Evolutionary conservation across 2,113 vertebrate genomes (phyloP), one percentile per base, ranked within the genome.

Genomic region (Ibidorhyncha struthersii): DNA sequence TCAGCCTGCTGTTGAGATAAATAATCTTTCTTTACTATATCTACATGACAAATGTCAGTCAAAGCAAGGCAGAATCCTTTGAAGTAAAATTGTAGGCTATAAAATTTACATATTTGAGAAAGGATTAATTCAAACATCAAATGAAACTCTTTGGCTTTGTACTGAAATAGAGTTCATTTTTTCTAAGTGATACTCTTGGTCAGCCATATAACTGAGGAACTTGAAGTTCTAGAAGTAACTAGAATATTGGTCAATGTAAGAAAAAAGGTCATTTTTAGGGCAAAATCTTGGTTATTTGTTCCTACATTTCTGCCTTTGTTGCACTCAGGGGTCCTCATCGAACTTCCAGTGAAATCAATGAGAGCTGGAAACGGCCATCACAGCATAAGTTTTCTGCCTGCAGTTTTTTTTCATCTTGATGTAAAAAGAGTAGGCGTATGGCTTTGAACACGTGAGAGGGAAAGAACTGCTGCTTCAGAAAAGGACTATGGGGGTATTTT

Each of bases 21-120:
- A 94, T 84, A 87, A 85, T 82, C 45, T 87, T 83, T 36, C 58
- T 92, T 4, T 79, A 15, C n/a, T 55, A 7, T 71, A 89, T 78
- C 88, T 81, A 71, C 22, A 15, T 79, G 94, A 95, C 55, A 95
- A 93, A 94, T 47, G 55, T 72, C 89, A 97, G 52, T 95, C 92
- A 96, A 91, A 96, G 56, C n/a, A 92, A 92, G 53, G 32, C 18
- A 5, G 45, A 95, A 85, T 93, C 25, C 86, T 92, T 38, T 87
- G 83, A 91, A 82, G 43, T 45, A 61, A 86, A 96, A 93, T 43
- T 26, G 26, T 70, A 69, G 91, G 66, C 41, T 79, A 32, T 84
- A 79, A 77, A 91, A 93, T 80, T 29, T 65, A 73, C 66, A 59
- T 88, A 21, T 70, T 91, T 85, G 65, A 77, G 49, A 89, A 81